These are phyloP conservation scores for Percina caprodes DNA, from an alignment of 2,113 vertebrate species.

Conservation along the genomic window DNA sequence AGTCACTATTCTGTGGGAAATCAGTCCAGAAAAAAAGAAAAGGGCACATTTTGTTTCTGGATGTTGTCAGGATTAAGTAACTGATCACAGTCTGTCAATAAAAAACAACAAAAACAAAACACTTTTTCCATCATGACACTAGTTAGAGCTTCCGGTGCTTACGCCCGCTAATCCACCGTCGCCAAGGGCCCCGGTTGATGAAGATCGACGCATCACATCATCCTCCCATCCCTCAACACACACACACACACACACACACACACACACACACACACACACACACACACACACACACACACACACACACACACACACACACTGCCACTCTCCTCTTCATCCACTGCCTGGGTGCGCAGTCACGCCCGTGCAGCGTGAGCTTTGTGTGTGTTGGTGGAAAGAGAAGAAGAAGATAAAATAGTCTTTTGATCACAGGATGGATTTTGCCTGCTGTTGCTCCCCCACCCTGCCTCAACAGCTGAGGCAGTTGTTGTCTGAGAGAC, in stretches of 20 bases:
- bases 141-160: conserved; percentile 32
- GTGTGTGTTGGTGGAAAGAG: conserved; percentile 3
- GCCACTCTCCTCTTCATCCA: conserved; percentile 46
- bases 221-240: not conserved
- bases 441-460: conserved; percentile 22
- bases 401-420: conserved; percentile 39
- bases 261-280: not conserved
- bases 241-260: conserved; percentile 1
- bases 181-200: conserved; percentile 35
- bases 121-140: conserved; percentile 30
- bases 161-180: conserved; percentile 49
- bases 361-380: conserved; percentile 22
- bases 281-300: too few species aligned
- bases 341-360: conserved; percentile 50
- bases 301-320: not conserved
- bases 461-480: conserved; percentile 18
- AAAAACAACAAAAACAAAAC: conserved; percentile 5
- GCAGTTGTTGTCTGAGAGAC: conserved; percentile 31
- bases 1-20: conserved; percentile 4
- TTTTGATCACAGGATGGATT: conserved; percentile 47
- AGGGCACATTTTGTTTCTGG: not conserved
- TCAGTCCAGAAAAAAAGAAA: conserved; percentile 2
- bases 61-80: not conserved
- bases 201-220: conserved; percentile 42
- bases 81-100: not conserved